Percentiles rank a stretch among this genome's conserved stretches.
phyloP scores from a whole-genome alignment of 2,797 vertebrate genomes.

The Sylvilagus floridanus region DNA sequence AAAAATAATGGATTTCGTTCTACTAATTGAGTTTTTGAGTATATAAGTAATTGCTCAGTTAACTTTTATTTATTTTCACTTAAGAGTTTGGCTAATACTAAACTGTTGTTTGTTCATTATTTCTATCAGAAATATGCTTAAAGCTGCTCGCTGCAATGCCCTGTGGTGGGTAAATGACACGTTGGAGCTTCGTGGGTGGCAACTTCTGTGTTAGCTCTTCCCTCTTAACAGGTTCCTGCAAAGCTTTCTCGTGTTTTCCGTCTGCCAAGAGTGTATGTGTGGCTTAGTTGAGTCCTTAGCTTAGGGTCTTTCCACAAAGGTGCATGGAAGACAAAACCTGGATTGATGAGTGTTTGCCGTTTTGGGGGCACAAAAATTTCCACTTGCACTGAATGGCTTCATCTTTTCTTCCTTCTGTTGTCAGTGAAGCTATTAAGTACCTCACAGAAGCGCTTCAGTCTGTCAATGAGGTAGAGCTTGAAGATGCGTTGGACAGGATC shows the following conservation, averaged over 20 bases:
- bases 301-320: background rate
- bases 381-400: constrained; percentile 16
- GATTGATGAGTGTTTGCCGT: constrained; percentile 18
- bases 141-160: background rate
- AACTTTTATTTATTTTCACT: constrained; percentile 24
- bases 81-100: constrained; percentile 30
- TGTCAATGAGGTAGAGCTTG: constrained; percentile 91
- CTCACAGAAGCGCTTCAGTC: constrained; percentile 93
- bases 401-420: constrained; percentile 55
- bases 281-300: background rate
- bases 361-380: constrained; percentile 35
- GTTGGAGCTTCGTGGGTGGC: background rate
- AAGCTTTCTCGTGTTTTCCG: background rate
- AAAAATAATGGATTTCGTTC: constrained; percentile 64
- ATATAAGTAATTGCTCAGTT: constrained; percentile 3
- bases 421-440: constrained; percentile 94
- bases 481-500: constrained; percentile 92
- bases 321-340: background rate
- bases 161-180: background rate
- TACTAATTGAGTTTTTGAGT: constrained; percentile 8
- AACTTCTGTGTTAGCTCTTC: background rate
- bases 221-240: background rate
- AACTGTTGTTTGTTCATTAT: constrained; percentile 8
- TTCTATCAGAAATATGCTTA: background rate
- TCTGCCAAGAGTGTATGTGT: background rate